phyloP scores from a whole-genome alignment of 2,888 invertebrate species.

The Osedax frankpressi region DNA sequence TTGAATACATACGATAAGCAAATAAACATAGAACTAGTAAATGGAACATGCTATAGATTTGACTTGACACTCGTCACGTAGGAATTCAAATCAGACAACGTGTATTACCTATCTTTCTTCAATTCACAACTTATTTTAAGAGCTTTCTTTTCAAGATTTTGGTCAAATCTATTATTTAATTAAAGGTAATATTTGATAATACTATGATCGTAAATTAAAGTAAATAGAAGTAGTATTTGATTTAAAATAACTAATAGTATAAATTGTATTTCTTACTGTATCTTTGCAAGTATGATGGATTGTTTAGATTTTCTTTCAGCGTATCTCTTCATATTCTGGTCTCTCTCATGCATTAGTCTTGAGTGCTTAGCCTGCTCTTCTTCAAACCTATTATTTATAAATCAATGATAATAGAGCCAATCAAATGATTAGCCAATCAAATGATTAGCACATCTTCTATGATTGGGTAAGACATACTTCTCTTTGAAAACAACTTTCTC shows the following conservation, averaged over 20 bases:
- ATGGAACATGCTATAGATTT: too few relatives aligned
- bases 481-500: conserved; percentile 41
- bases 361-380: conserved; percentile 36
- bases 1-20: too few relatives aligned
- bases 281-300: conserved; percentile 44
- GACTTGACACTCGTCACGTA: too few relatives aligned
- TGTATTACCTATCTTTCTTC: neutral
- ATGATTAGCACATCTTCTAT: too few relatives aligned
- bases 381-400: conserved; percentile 27
- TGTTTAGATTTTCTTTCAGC: conserved; percentile 35
- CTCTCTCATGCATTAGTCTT: conserved; percentile 35
- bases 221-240: too few relatives aligned
- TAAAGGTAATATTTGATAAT: neutral
- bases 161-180: neutral
- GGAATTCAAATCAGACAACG: too few relatives aligned
- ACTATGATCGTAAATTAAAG: neutral
- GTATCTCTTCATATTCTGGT: conserved; percentile 35
- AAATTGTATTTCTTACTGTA: conserved; percentile 43
- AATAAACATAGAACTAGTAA: too few relatives aligned
- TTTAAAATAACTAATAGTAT: too few relatives aligned
- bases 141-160: neutral
- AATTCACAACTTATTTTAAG: neutral
- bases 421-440: too few relatives aligned
- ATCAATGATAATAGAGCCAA: too few relatives aligned
- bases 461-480: too few relatives aligned